These are phyloP conservation scores for Poecilia velifera DNA, from an alignment of 2,797 vertebrate genomes.

Conservation along the genomic window DNA sequence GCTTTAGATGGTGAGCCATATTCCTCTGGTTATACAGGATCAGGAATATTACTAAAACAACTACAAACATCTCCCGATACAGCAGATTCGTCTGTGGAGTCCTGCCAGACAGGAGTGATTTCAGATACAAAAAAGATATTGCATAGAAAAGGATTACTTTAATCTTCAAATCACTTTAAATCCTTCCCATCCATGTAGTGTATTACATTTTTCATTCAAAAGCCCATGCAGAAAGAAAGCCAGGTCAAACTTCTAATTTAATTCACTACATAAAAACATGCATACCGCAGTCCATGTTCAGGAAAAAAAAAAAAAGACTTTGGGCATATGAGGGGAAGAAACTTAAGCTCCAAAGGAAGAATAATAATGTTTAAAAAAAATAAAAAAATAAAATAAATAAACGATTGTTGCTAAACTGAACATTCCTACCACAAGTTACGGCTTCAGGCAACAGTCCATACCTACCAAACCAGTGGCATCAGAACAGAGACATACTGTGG, in stretches of 20 bases:
- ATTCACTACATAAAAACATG: constrained; percentile 19
- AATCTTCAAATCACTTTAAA: constrained; percentile 38
- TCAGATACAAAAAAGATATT: constrained; percentile 9
- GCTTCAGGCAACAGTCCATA: constrained; percentile 65
- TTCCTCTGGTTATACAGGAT: constrained; percentile 1
- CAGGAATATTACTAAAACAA: neutral
- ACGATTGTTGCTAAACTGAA: constrained; percentile 54
- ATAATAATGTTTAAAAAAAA: constrained; percentile 30
- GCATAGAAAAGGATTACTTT: constrained; percentile 26
- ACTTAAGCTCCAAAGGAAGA: constrained; percentile 17
- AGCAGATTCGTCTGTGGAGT: neutral
- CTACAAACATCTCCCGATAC: neutral
- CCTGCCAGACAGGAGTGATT: constrained; percentile 8
- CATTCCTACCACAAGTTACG: constrained; percentile 48
- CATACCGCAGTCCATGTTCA: neutral
- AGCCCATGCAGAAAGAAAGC: constrained; percentile 5
- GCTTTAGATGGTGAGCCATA: neutral
- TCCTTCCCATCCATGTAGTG: constrained; percentile 3
- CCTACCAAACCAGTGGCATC: constrained; percentile 67
- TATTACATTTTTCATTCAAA: constrained; percentile 21
- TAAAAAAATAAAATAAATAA: constrained; percentile 19
- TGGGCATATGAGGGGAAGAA: constrained; percentile 18
- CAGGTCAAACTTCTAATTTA: constrained; percentile 22
- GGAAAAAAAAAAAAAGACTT: constrained; percentile 5
- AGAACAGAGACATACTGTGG: constrained; percentile 58